These are phyloP conservation scores for Ophion ellenae DNA, from an alignment of 2,888 invertebrate species.

Conservation along the genomic window DNA sequence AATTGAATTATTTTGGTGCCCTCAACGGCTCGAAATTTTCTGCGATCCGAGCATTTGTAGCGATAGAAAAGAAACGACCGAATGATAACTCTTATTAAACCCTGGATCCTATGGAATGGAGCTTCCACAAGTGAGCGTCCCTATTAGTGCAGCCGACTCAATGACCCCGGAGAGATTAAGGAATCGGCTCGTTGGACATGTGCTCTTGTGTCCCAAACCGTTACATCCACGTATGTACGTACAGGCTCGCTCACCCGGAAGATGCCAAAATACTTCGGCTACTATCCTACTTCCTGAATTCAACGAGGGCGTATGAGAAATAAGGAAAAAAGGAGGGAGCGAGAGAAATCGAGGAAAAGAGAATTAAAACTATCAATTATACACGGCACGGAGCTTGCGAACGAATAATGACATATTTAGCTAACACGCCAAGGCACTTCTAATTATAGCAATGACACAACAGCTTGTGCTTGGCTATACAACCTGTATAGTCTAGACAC, in stretches of 20 bases:
- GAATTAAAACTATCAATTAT: conserved; percentile 58
- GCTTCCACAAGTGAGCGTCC: background rate
- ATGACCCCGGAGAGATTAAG: conserved; percentile 53
- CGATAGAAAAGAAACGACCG: background rate
- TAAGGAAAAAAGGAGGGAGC: background rate
- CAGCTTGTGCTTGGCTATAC: conserved; percentile 15
- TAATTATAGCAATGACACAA: conserved; percentile 53
- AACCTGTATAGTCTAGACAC: conserved; percentile 17
- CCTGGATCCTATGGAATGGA: background rate
- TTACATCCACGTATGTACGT: conserved; percentile 19
- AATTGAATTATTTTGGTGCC: too few species aligned
- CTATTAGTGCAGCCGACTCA: conserved; percentile 21
- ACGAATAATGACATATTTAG: conserved; percentile 57
- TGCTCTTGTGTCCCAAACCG: background rate
- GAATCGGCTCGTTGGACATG: conserved; percentile 55
- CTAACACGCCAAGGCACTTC: conserved; percentile 25
- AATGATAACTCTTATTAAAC: background rate
- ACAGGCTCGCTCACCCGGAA: conserved; percentile 58
- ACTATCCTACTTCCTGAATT: conserved; percentile 25
- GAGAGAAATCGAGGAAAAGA: conserved; percentile 32
- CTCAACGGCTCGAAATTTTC: too few species aligned
- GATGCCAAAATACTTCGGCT: conserved; percentile 17
- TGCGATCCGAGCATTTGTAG: background rate
- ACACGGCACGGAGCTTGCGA: conserved; percentile 46
- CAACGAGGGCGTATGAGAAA: background rate